A percentile compares a stretch with the other conserved stretches of the same genome.
Conservation (phyloP, 1,140 invertebrate genomes). For the Caerostris darwini region DNA sequence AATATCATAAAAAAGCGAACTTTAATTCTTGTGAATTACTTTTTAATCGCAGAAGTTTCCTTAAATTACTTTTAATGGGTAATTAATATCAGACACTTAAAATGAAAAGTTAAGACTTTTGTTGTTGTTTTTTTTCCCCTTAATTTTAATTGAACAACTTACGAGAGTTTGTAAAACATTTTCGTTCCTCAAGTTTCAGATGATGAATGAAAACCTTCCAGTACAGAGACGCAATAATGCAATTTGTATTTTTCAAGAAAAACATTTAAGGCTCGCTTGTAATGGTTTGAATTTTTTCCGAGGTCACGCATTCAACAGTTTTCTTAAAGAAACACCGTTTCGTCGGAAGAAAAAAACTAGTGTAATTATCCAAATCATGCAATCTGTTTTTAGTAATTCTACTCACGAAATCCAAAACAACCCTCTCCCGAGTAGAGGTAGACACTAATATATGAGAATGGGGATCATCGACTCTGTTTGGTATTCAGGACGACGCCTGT, state of each 20-base stretch:
- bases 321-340: neutral
- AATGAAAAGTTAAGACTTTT: no score
- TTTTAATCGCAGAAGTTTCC: no score
- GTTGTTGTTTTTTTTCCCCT: no score
- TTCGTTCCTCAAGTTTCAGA: neutral
- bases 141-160: neutral
- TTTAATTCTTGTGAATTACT: no score
- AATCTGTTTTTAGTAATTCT: neutral
- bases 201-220: neutral
- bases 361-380: slow-evolving; percentile 20
- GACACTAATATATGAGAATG: slow-evolving; percentile 5
- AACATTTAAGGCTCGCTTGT: neutral
- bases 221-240: neutral
- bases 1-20: no score
- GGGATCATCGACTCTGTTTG: slow-evolving; percentile 20
- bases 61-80: no score
- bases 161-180: neutral
- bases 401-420: slow-evolving; percentile 32
- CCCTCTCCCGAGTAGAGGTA: slow-evolving; percentile 22
- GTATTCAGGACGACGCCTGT: slow-evolving; percentile 16
- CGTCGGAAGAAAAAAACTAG: neutral
- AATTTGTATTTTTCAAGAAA: neutral
- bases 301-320: slow-evolving; percentile 43
- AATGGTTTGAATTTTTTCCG: slow-evolving; percentile 20
- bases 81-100: no score